Evolutionary conservation across 1,140 invertebrate species (phyloP).

Genomic region (Rhysida immarginata): DNA sequence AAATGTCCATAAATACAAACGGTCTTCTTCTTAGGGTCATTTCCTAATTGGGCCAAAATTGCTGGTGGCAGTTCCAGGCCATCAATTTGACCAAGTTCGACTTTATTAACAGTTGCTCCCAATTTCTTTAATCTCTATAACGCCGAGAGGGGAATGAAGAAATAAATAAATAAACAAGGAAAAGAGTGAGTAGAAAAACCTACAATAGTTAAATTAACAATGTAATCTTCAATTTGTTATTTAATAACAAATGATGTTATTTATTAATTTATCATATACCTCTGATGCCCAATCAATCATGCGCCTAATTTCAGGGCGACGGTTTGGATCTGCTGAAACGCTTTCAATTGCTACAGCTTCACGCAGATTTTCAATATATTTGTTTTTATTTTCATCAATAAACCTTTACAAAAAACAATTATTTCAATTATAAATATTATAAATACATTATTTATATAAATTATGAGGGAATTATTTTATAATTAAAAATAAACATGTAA

Average conservation of each 20-base stretch:
- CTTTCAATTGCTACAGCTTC: conserved; percentile 88
- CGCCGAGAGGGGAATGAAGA: conserved; percentile 2
- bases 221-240: neutral
- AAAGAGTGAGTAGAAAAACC: neutral
- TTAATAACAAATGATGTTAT: neutral
- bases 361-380: conserved; percentile 61
- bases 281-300: conserved; percentile 68
- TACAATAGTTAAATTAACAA: neutral
- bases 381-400: conserved; percentile 56
- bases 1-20: conserved; percentile 92
- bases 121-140: conserved; percentile 48
- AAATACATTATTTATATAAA: too few species aligned
- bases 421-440: too few species aligned
- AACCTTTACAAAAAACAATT: conserved; percentile 37
- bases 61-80: conserved; percentile 56
- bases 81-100: conserved; percentile 51
- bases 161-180: too few species aligned
- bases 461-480: too few species aligned
- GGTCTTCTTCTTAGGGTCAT: conserved; percentile 74
- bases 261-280: conserved; percentile 17
- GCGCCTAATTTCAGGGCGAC: conserved; percentile 49
- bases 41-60: conserved; percentile 66
- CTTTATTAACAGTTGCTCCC: conserved; percentile 56
- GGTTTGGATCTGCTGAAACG: conserved; percentile 79
- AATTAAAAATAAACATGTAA: too few species aligned